phyloP scores from a whole-genome alignment of 2,113 vertebrate species.

The Anoura caudifer region DNA sequence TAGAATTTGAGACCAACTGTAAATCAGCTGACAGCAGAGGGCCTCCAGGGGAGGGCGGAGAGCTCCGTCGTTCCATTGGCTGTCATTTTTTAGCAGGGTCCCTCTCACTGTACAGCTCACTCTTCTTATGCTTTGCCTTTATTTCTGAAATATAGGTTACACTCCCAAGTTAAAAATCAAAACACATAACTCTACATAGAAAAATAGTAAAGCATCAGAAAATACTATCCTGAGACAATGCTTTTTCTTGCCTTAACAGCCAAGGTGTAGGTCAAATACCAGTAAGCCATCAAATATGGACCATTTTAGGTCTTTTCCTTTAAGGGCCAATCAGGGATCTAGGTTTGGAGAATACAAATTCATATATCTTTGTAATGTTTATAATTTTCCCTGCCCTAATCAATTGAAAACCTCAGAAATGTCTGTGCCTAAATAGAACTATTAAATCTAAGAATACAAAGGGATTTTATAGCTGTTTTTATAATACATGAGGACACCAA shows the following conservation, averaged over 20 bases:
- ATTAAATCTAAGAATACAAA: neutral
- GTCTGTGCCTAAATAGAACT: neutral
- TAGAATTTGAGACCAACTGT: constrained; percentile 1
- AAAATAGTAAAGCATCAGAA: neutral
- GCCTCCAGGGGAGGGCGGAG: neutral
- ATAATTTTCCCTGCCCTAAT: neutral
- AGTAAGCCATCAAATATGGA: neutral
- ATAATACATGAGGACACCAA: neutral
- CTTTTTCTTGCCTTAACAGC: neutral
- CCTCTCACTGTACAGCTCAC: neutral
- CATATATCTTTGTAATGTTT: neutral
- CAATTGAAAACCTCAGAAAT: neutral
- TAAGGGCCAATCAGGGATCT: neutral
- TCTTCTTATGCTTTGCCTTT: neutral
- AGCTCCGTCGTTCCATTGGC: constrained; percentile 4
- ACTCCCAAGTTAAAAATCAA: neutral
- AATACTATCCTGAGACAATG: neutral
- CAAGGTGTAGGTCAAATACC: neutral
- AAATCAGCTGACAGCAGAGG: constrained; percentile 36
- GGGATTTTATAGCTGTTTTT: neutral
- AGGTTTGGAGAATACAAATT: neutral
- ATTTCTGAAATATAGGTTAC: neutral
- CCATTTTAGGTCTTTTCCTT: neutral
- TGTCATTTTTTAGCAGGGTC: neutral
- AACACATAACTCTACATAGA: neutral